These are phyloP conservation scores for Poeciliopsis infans DNA, from an alignment of 2,797 vertebrate species.

Conservation along the genomic window DNA sequence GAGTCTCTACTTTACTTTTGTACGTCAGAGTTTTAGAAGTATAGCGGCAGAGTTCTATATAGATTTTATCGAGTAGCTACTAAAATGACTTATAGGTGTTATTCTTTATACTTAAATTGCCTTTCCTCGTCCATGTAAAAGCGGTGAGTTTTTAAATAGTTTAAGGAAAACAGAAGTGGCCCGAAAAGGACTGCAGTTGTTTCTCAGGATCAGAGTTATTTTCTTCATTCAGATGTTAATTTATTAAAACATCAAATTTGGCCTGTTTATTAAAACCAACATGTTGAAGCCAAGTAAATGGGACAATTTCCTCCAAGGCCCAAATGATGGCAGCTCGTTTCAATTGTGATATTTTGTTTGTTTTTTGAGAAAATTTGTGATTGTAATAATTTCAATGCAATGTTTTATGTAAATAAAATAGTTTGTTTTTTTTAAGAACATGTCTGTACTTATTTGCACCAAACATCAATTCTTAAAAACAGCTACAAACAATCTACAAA, in stretches of 20 bases:
- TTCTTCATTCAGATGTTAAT: slow-evolving; percentile 60
- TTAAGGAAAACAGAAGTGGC: not conserved
- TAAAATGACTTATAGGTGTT: slow-evolving; percentile 40
- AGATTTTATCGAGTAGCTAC: slow-evolving; percentile 64
- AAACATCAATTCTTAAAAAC: not conserved
- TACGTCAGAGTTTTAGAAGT: slow-evolving; percentile 67
- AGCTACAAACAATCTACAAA: not conserved
- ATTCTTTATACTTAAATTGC: slow-evolving; percentile 29
- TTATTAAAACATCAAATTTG: slow-evolving; percentile 66
- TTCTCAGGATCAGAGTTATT: slow-evolving; percentile 17
- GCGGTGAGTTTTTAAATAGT: slow-evolving; percentile 16
- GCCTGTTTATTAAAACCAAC: slow-evolving; percentile 40
- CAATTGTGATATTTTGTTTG: slow-evolving; percentile 35
- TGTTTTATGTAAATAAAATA: slow-evolving; percentile 73
- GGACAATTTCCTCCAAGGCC: slow-evolving; percentile 22
- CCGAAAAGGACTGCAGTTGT: slow-evolving; percentile 22
- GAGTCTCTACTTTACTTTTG: slow-evolving; percentile 64
- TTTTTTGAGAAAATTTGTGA: slow-evolving; percentile 55
- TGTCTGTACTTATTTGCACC: slow-evolving; percentile 20
- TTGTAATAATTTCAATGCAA: slow-evolving; percentile 63
- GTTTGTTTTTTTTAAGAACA: slow-evolving; percentile 37
- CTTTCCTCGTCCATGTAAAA: slow-evolving; percentile 31
- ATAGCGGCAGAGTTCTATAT: slow-evolving; percentile 57
- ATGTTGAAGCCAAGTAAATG: slow-evolving; percentile 34
- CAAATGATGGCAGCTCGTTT: slow-evolving; percentile 72